Evolutionary conservation across 35 echinoderm and acorn worm species (phyloP).

Genomic region (Ophioderma brevispina): DNA sequence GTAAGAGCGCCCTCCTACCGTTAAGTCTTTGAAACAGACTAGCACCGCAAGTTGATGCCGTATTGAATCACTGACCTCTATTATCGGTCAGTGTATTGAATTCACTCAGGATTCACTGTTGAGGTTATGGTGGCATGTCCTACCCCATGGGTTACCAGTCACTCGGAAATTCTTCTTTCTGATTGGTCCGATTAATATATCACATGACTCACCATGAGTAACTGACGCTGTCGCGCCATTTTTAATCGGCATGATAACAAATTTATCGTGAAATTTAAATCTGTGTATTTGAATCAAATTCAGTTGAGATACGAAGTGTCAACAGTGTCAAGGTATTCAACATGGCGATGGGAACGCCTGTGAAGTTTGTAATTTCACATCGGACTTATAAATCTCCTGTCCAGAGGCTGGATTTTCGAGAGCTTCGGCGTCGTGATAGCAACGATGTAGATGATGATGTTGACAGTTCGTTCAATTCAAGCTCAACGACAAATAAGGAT

Average conservation of each 20-base stretch:
- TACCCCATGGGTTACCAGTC: no score
- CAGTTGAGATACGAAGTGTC: neutral
- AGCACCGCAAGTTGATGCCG: no score
- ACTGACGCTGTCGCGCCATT: constrained; percentile 60
- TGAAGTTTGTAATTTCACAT: constrained; percentile 39
- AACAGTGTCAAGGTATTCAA: neutral
- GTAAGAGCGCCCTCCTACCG: no score
- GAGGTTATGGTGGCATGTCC: no score
- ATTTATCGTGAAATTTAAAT: neutral
- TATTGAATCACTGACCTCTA: no score
- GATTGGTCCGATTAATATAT: neutral
- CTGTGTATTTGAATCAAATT: constrained; percentile 2
- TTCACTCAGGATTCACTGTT: no score
- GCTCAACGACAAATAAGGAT: constrained; percentile 52
- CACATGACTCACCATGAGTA: neutral
- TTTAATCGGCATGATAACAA: constrained; percentile 29
- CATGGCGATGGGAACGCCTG: constrained; percentile 51
- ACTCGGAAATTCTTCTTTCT: neutral
- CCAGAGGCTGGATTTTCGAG: constrained; percentile 75
- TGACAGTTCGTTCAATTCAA: constrained; percentile 39
- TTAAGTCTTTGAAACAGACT: no score
- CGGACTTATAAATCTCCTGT: constrained; percentile 39
- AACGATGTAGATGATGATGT: constrained; percentile 50
- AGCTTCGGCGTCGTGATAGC: constrained; percentile 50
- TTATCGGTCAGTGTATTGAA: no score